Base-by-base conservation (phyloP, 64 coral and sea anemone genomes). In the Porites australiensis region DNA sequence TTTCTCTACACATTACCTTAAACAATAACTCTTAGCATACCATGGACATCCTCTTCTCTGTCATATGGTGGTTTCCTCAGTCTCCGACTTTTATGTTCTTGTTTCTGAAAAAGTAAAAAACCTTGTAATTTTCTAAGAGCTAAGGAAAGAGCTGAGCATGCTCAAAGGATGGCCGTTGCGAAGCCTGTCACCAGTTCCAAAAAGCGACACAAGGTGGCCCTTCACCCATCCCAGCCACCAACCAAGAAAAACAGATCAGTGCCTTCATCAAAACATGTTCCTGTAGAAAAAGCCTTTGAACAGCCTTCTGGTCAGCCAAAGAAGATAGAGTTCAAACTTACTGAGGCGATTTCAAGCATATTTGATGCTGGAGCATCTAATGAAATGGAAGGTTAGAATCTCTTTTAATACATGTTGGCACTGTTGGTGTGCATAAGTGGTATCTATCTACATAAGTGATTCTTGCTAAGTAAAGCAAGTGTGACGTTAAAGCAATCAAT, bases 311-410 rank as follows among this genome's bases (percentile, higher is more conserved):
- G 77, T 14, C 98, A 94, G 44, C 51, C 79, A 19, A 93, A 83
- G 53, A 99, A 94, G 79, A 99, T 99, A 58, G 98, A 82, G 61
- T 93, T 99, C 62, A 96, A 96, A 64, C 84, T 99, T 19, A 90
- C 82, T 3, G 94, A 99, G 76, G 88, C 94, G 2, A 95, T 98
- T 27, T 93, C 98, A 23, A 89, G 91, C 37, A 96, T 99, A 77
- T 99, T 99, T 94, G 98, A 99, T 27, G 84, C 83, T 60, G 94
- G 77, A 64, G 83, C 91, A 53, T 75, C 82, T 4, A 21, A 7
- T 63, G 20, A 54, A 16, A 13, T 44, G 53, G 45, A 14, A 69
- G 70, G 87, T 84, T 68, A 84, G 15, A 44, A 13, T 64, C 8
- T 0, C 23, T 82, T 15, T n/a, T n/a, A n/a, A n/a, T n/a, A 23